Base-by-base conservation (phyloP, 2,888 invertebrate genomes). In the Steromphala cineraria region DNA sequence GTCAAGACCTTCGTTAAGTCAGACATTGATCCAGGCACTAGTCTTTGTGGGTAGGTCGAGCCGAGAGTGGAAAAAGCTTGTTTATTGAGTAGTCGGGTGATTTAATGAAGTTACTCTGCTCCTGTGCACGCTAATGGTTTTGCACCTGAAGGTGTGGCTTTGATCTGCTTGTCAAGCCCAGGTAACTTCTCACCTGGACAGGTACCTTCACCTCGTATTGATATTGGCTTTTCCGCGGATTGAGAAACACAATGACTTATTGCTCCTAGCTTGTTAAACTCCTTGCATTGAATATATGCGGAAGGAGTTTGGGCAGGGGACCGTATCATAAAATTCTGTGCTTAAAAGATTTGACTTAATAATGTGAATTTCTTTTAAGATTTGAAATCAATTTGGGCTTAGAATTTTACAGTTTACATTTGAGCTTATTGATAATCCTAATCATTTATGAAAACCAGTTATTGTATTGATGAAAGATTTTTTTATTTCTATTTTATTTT, bases 141-240 rank as follows among this genome's bases (percentile, higher is more conserved):
- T 71, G 71, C 71, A 71, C 71, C 71, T 71, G 71, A 71, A 71
- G 17, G 19, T 40, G 71, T 71, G 71, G n/a, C 40, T 71, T 71
- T 71, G 71, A 71, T 71, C 71, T n/a, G 40, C 28, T 71, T 40
- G 71, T 71, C 36, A 71, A 24, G 71, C 31, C 19, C 36, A 71
- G 71, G 71, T 71, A 36, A 36, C 31, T 15, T 40, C 36, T 36
- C 71, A 71, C 40, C 71, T 36, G 24, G 36, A 5, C 62, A 15
- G 28, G 3, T 24, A 28, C 28, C 62, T 24, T 62, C 7, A n/a
- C 24, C 62, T 62, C 28, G 28, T 62, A 62, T 62, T 62, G 62
- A 62, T 62, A 62, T 62, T 24, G 1, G 15, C 28, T 62, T 62
- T 24, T 28, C 28, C 62, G 13, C 28, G 62, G 28, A 24, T 62